Base-by-base conservation (phyloP, 2,113 vertebrate genomes). In the Fulica atra region DNA sequence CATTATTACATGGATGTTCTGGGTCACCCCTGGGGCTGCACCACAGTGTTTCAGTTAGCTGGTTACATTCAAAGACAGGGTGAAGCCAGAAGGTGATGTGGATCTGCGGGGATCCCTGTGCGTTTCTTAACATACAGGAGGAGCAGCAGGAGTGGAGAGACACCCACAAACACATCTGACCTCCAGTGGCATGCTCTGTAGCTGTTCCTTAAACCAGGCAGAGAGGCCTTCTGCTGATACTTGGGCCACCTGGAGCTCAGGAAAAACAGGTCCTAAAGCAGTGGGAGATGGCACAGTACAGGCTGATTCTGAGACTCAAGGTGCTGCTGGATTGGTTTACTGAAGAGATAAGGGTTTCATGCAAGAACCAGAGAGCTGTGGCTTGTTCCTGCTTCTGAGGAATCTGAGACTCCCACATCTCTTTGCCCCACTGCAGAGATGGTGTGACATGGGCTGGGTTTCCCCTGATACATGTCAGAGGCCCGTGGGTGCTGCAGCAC, bases 261-360 rank as follows among this genome's bases (percentile, higher is more conserved):
- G 89, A 93, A 88, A 94, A 95, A 95, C 92, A 91, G 95, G 95
- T 91, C 91, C 77, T 74, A 60, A 86, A 81, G 72, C 81, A 76
- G 46, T 23, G 42, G 73, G 65, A 91, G 89, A 68, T 35, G 57
- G 64, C 25, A 33, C 26, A 56, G 1, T 7, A 14, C 1, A 14
- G 59, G 38, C n/a, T 29, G 68, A 66, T 59, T 73, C 77, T 38
- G 68, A 35, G 46, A 13, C 46, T 74, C 68, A 28, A 12, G 12
- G 11, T 60, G 77, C 69, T 83, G 80, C 80, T 83, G 69, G 24
- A 8, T 56, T 70, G 19, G 7, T 83, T 93, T 90, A 76, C 46
- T 86, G 13, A 51, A 36, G 74, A 70, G n/a, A 23, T 26, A n/a
- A 60, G 38, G 36, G 31, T 51, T 66, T 64, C 4, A 1, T 63